Evolutionary conservation across 2,888 invertebrate species (phyloP).

Genomic region (Strigamia transsilvanica): DNA sequence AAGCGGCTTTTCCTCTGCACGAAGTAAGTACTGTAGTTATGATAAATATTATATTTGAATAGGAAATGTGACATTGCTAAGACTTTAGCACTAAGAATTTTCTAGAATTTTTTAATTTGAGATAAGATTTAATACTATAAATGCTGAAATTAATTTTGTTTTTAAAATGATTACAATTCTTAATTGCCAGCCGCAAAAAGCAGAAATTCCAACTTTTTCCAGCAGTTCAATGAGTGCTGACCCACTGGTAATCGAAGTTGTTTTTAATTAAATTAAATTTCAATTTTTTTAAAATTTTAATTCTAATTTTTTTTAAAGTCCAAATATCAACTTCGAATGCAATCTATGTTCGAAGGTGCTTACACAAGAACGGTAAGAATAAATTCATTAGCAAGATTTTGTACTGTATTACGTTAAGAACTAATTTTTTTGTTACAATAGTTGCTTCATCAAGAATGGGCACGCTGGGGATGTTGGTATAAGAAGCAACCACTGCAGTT

Average conservation of each 20-base stretch:
- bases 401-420: not conserved
- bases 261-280: not conserved
- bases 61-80: constrained; percentile 44
- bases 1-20: constrained; percentile 86
- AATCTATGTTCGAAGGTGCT: constrained; percentile 18
- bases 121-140: too few relatives aligned
- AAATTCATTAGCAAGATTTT: not conserved
- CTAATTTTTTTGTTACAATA: constrained; percentile 62
- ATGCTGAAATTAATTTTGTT: not conserved
- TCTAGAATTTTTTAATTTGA: not conserved
- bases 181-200: not conserved
- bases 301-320: constrained; percentile 49
- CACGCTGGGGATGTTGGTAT: constrained; percentile 85
- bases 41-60: too few relatives aligned
- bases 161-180: not conserved
- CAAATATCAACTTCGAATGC: constrained; percentile 41
- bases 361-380: constrained; percentile 53
- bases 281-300: not conserved
- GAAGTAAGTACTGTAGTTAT: constrained; percentile 71
- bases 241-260: not conserved
- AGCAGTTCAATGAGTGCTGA: not conserved
- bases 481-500: constrained; percentile 92
- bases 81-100: not conserved
- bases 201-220: not conserved
- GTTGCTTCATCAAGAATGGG: constrained; percentile 92